Base-by-base conservation (phyloP, 1,140 invertebrate genomes). In the Globodera rostochiensis region DNA sequence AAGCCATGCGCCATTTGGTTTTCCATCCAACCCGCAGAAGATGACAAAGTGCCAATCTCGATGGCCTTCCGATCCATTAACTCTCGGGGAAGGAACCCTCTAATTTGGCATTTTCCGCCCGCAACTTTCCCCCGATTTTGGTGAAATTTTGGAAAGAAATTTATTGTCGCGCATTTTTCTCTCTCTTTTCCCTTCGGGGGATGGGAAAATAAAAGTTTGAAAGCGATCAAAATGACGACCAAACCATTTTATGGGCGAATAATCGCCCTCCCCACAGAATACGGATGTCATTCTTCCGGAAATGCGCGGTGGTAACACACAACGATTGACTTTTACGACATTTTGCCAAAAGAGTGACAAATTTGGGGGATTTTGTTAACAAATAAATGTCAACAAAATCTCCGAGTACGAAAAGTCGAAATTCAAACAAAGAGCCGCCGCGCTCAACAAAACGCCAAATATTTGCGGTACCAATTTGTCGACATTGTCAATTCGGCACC, bases 391-490 rank as follows among this genome's bases (percentile, higher is more conserved):
- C 36, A 53, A 53, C 8, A 53, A 53, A 53, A 15, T 53, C 9
- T 19, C 57, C 11, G 5, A 8, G 19, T 6, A 5, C 5, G 19
- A 64, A 64, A 11, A 64, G 19, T 53, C 50, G 4, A 64, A 36
- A 36, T 36, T 15, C 57, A 64, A 64, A 64, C 11, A 13, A 64
- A 64, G 13, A 11, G 15, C 15, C 57, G 57, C 57, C 57, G 19
- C 11, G 19, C 15, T 13, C 57, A 64, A 19, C 19, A 64, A 64
- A 64, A 64, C 19, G 57, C 57, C 57, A 71, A 25, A 71, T 71
- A 45, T 71, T 71, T 71, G 69, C 69, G 36, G 2, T 45, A 45
- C 69, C 21, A 71, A 71, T 71, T 71, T 71, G 69, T 47, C 57
- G 57, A 64, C 57, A 64, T 64, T 5, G 57, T 15, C 57, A 64